phyloP scores from a whole-genome alignment of 2,113 vertebrate species.

The Acanthisitta chloris region DNA sequence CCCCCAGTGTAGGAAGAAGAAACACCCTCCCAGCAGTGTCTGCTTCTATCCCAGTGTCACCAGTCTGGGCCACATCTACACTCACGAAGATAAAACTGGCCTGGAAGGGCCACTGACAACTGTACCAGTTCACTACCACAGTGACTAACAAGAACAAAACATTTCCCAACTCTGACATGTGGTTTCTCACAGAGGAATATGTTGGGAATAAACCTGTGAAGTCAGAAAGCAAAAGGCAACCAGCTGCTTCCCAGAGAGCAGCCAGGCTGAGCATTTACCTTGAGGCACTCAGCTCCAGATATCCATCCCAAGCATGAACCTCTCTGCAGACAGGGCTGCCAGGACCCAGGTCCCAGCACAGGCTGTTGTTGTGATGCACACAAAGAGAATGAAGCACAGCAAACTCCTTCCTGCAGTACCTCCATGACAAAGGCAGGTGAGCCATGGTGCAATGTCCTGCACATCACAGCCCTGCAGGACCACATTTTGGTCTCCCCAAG shows the following conservation, averaged over 20 bases:
- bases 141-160: not conserved
- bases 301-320: not conserved
- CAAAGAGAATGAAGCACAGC: not conserved
- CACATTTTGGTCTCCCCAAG: not conserved
- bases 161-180: not conserved
- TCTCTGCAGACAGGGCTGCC: not conserved
- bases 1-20: not conserved
- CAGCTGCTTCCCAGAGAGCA: not conserved
- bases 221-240: not conserved
- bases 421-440: fast-evolving
- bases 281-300: not conserved
- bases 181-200: not conserved
- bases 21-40: not conserved
- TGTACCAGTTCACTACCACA: not conserved
- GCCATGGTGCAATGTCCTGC: fast-evolving
- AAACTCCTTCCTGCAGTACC: not conserved
- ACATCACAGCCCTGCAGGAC: not conserved
- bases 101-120: not conserved
- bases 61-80: not conserved
- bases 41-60: not conserved
- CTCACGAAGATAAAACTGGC: not conserved
- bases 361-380: not conserved
- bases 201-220: not conserved
- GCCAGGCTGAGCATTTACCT: not conserved
- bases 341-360: not conserved